Conservation (phyloP, 2,797 vertebrate genomes). For the Acrocephalus scirpaceus region DNA sequence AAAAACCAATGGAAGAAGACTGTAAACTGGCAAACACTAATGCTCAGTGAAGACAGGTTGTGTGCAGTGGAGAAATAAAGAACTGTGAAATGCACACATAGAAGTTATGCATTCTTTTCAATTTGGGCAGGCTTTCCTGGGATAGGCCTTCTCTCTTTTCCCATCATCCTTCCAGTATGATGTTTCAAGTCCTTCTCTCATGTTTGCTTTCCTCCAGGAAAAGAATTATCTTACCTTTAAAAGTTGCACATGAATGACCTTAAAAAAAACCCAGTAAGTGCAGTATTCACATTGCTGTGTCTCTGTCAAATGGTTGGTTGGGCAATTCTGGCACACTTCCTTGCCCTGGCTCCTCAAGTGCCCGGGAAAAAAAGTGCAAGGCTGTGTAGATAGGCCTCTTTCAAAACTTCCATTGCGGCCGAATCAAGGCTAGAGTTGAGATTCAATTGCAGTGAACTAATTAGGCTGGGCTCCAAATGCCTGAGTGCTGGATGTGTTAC, state of each 20-base stretch:
- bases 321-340: conserved; percentile 25
- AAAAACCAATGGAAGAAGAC: neutral
- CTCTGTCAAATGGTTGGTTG: conserved; percentile 17
- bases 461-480: conserved; percentile 58
- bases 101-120: neutral
- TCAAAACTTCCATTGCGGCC: conserved; percentile 23
- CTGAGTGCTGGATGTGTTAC: neutral
- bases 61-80: neutral
- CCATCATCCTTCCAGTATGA: neutral
- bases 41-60: neutral
- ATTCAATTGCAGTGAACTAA: conserved; percentile 54
- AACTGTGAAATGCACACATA: neutral
- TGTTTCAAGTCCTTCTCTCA: neutral
- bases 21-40: neutral
- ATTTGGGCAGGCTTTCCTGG: neutral
- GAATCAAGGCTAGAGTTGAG: conserved; percentile 39
- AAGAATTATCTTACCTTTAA: neutral
- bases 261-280: neutral
- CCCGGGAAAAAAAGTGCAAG: neutral
- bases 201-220: conserved; percentile 27
- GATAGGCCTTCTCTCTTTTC: neutral
- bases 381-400: conserved; percentile 13
- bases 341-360: neutral
- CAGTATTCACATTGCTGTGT: neutral
- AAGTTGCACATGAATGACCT: conserved; percentile 19